Base-by-base conservation (phyloP, 2,797 vertebrate species). In the Potorous gilbertii region DNA sequence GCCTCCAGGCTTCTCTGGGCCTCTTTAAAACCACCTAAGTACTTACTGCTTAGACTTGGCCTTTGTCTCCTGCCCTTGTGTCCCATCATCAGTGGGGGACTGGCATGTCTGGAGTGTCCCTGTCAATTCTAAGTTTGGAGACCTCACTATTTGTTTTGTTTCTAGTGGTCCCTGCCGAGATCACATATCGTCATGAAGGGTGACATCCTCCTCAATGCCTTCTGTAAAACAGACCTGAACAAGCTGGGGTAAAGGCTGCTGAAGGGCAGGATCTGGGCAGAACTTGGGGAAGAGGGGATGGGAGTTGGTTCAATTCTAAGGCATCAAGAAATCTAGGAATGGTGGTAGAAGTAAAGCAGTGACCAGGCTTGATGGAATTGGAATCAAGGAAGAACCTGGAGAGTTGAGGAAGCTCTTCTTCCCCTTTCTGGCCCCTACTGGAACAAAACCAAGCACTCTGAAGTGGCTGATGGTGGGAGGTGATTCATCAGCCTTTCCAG, bases 141-240 rank as follows among this genome's bases (percentile, higher is more conserved):
- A 46, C 91, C 94, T 97, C 87, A 81, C 1, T 93, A 55, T 87
- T 90, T 91, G 54, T 28, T 98, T 95, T 95, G 93, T 94, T 95
- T 56, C 55, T 96, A 98, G 99, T 98, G 98, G 98, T 98, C 98
- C 0, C 94, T 98, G 96, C 98, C 98, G 27, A 97, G 97, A 90
- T 97, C 98, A 2, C 96, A 98, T 59, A 95, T 97, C 55, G 57
- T 96, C 92, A 96, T 98, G 97, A 98, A 98, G 92, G 96, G 59
- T 54, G 92, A 96, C 0, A 3, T 90, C 96, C 92, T 94, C 18
- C 92, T 97, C 28, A 97, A 93, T 31, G 92, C 97, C 94, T 97
- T 97, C 96, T 97, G 92, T 96, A 98, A 97, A 96, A 93, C 94
- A 28, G 98, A 99, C 66, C 34, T 95, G 93, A 94, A 94, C 93